Conservation (phyloP, 2,113 vertebrate species). For the Ascaphus truei region DNA sequence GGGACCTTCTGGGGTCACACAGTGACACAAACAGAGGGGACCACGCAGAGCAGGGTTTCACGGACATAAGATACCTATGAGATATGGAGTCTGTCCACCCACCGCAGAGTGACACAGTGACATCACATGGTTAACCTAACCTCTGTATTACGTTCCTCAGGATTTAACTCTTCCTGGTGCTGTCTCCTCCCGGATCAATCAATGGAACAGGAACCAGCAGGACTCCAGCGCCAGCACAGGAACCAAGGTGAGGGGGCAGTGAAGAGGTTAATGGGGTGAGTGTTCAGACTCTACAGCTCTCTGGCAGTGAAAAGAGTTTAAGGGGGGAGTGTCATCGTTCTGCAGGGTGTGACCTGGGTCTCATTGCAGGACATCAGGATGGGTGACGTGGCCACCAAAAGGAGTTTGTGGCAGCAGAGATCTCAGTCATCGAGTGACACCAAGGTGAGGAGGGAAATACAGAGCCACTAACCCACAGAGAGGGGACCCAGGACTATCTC, state of each 20-base stretch:
- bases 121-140: too few relatives aligned
- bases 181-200: constrained; percentile 76
- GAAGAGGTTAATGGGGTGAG: too few relatives aligned
- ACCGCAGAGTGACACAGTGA: too few relatives aligned
- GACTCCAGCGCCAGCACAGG: constrained; percentile 43
- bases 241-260: constrained; percentile 48
- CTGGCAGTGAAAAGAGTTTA: too few relatives aligned
- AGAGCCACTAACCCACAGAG: too few relatives aligned
- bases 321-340: too few relatives aligned
- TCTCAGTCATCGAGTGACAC: constrained; percentile 35
- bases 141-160: constrained; percentile 41
- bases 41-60: too few relatives aligned
- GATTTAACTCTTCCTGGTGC: constrained; percentile 61
- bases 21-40: background rate
- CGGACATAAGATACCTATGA: too few relatives aligned
- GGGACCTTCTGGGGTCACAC: background rate
- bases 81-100: too few relatives aligned
- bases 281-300: too few relatives aligned
- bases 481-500: too few relatives aligned
- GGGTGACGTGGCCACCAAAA: constrained; percentile 60
- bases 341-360: too few relatives aligned
- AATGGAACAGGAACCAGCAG: constrained; percentile 70
- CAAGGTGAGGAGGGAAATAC: constrained; percentile 41
- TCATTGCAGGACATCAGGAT: constrained; percentile 64
- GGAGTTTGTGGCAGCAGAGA: constrained; percentile 62